These are phyloP conservation scores for Serripes groenlandicus DNA, from an alignment of 2,888 invertebrate genomes.

Conservation along the genomic window DNA sequence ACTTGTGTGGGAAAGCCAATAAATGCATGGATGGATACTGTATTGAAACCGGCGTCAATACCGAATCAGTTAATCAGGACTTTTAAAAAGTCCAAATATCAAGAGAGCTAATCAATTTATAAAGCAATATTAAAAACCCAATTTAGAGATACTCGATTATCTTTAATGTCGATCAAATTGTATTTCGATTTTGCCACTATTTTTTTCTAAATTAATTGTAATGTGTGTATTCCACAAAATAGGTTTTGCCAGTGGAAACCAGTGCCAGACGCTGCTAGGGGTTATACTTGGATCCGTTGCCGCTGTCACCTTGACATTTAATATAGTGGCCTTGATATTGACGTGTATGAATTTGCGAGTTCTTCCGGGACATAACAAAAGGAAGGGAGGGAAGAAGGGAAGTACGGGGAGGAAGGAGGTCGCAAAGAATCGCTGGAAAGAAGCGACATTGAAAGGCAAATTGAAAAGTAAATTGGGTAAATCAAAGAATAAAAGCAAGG, in stretches of 20 bases:
- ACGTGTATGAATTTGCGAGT: slow-evolving; percentile 9
- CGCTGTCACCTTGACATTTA: slow-evolving; percentile 6
- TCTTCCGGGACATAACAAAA: background rate
- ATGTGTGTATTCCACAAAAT: background rate
- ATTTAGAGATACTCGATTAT: background rate
- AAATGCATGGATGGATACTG: too few species aligned
- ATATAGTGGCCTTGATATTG: slow-evolving; percentile 1
- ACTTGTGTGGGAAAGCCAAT: too few species aligned
- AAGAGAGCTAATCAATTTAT: background rate
- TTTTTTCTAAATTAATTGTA: background rate
- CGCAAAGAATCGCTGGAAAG: slow-evolving; percentile 6
- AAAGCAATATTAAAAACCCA: background rate
- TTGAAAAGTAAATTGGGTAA: too few species aligned
- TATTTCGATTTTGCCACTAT: background rate
- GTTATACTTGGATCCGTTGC: background rate
- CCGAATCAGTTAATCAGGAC: too few species aligned
- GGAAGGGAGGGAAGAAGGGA: background rate
- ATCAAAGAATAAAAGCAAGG: slow-evolving; percentile 15
- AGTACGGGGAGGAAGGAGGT: background rate
- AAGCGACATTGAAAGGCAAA: slow-evolving; percentile 7
- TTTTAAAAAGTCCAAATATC: too few species aligned
- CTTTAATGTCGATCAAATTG: background rate
- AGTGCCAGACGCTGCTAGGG: slow-evolving; percentile 11
- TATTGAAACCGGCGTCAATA: too few species aligned
- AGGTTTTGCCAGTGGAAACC: slow-evolving; percentile 21